These are phyloP conservation scores for Caenorhabditis imperialis DNA, from an alignment of 2,888 invertebrate species.

Conservation along the genomic window DNA sequence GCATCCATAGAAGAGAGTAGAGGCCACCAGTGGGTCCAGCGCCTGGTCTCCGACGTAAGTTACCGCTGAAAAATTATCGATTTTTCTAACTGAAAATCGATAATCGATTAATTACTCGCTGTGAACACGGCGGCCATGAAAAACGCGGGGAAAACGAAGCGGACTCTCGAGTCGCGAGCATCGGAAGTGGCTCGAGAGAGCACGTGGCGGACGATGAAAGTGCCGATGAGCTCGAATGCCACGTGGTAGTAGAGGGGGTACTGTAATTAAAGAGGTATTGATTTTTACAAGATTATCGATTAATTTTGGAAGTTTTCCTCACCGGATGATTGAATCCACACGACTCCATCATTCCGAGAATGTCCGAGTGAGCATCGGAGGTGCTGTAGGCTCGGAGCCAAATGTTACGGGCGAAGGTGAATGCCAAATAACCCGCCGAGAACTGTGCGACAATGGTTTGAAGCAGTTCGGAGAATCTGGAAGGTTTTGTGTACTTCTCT, in stretches of 20 bases:
- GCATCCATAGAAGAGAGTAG: constrained; percentile 62
- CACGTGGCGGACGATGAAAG: constrained; percentile 48
- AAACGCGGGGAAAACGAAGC: constrained; percentile 42
- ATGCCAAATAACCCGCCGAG: constrained; percentile 40
- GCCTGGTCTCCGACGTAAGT: constrained; percentile 60
- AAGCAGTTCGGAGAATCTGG: constrained; percentile 29
- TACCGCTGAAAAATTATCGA: constrained; percentile 47
- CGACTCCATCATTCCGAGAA: constrained; percentile 29
- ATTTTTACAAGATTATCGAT: not conserved
- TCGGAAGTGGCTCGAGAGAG: constrained; percentile 37
- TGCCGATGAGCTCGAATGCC: constrained; percentile 45
- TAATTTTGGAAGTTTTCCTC: not conserved
- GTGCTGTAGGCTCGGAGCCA: constrained; percentile 38
- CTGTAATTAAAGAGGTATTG: constrained; percentile 17
- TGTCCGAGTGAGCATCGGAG: constrained; percentile 18
- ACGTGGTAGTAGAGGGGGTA: constrained; percentile 44
- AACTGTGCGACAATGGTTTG: constrained; percentile 41
- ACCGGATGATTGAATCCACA: constrained; percentile 54
- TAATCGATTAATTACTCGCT: constrained; percentile 12
- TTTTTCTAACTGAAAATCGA: not conserved
- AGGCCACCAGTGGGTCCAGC: constrained; percentile 61
- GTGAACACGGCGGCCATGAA: constrained; percentile 54
- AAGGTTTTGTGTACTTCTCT: not conserved
- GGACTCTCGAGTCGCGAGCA: constrained; percentile 24
- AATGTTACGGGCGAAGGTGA: constrained; percentile 38